phyloP scores from a whole-genome alignment of 2,797 vertebrate species.

The Rhodeus uyekii region DNA sequence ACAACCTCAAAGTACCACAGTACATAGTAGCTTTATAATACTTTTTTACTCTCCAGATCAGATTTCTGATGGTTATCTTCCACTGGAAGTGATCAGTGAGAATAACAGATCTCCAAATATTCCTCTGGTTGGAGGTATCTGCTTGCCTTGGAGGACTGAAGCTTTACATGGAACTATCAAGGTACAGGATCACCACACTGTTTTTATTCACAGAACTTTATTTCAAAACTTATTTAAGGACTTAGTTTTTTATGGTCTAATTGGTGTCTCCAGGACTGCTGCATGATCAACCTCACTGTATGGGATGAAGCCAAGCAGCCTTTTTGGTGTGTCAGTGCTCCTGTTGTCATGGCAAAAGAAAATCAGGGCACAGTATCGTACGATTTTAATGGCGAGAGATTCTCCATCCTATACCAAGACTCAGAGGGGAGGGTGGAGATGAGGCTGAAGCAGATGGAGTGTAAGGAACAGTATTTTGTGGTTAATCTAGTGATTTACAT shows the following conservation, averaged over 20 bases:
- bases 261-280: conserved; percentile 78
- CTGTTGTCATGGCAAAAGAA: conserved; percentile 68
- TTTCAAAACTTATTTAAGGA: background rate
- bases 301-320: conserved; percentile 81
- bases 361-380: conserved; percentile 55
- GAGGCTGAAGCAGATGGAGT: conserved; percentile 74
- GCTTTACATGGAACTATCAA: conserved; percentile 78
- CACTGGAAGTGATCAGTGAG: conserved; percentile 76
- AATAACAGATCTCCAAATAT: conserved; percentile 72
- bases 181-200: conserved; percentile 62
- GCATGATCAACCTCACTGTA: conserved; percentile 85
- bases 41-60: conserved; percentile 68
- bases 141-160: conserved; percentile 83
- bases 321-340: conserved; percentile 86
- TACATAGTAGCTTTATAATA: background rate
- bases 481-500: conserved; percentile 79
- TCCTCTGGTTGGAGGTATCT: conserved; percentile 73
- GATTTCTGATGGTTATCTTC: conserved; percentile 79
- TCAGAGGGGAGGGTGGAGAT: conserved; percentile 74
- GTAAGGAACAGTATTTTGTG: conserved; percentile 76
- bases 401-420: conserved; percentile 74
- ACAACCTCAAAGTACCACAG: background rate
- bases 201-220: background rate
- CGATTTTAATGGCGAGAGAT: conserved; percentile 73
- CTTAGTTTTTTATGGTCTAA: background rate